Evolutionary conservation across 2,113 vertebrate genomes (phyloP), one percentile per base, ranked within the genome.

Genomic region (Equus quagga): DNA sequence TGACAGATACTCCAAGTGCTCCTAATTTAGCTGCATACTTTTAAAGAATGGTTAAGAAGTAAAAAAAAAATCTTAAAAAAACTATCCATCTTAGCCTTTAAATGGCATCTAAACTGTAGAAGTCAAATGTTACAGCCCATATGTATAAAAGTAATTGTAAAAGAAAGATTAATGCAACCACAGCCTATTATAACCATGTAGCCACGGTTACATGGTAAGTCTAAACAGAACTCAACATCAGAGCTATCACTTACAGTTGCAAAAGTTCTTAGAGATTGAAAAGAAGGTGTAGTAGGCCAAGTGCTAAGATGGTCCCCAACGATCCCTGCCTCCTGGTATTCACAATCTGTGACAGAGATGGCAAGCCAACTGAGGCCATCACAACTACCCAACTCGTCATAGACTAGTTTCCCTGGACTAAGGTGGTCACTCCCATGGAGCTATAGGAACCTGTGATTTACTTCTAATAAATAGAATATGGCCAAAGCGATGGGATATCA

Each of bases 81-180:
- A 60, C 18, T 65, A 72, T n/a, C 13, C 4, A 54, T 58, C 76
- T 94, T 26, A 94, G 62, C 24, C 64, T 80, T 96, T 94, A 96
- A 28, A 64, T 56, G 33, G 41, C 62, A 69, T 78, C 60, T 75
- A 96, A 94, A 75, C n/a, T 33, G 89, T 93, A 78, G 75, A 94
- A 90, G 80, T 72, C 72, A 89, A 96, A 88, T 81, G 31, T 26
- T 62, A 69, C 44, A 93, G 33, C 4, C 33, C 80, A 49, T 64
- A 49, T 62, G 90, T 92, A 19, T 85, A 49, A 85, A 94, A 94
- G 64, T 80, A 56, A 80, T 26, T 89, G 6, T 81, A 87, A 88
- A 91, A 87, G 62, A 80, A 60, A 76, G n/a, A 87, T 23, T 70
- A 44, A 64, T 62, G 3, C 26, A 76, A 60, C 36, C 46, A 83